Percentiles rank a stretch among this genome's conserved stretches.
These are phyloP conservation scores for Brachynemurus nebulosus DNA, from an alignment of 2,888 invertebrate genomes.

Conservation along the genomic window DNA sequence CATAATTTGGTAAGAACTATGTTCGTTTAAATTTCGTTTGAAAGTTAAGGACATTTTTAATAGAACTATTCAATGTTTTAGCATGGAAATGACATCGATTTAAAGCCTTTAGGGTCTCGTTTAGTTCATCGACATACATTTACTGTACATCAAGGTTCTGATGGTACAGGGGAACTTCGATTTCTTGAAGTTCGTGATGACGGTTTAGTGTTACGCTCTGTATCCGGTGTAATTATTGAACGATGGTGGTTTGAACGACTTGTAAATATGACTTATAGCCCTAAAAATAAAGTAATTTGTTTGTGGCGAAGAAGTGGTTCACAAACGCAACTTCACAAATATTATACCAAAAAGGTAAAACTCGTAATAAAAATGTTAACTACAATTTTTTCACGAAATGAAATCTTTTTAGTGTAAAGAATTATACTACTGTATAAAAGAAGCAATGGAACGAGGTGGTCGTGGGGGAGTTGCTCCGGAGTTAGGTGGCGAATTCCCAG, in stretches of 20 bases:
- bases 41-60: background rate
- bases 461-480: conserved; percentile 52
- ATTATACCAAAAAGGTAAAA: conserved; percentile 92
- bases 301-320: conserved; percentile 93
- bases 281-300: conserved; percentile 93
- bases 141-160: conserved; percentile 92
- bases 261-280: conserved; percentile 99
- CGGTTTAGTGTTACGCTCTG: conserved; percentile 71
- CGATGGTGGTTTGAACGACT: conserved; percentile 99
- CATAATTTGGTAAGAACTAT: conserved; percentile 83
- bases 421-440: conserved; percentile 95
- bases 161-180: conserved; percentile 75
- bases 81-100: conserved; percentile 96
- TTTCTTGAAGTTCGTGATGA: conserved; percentile 96
- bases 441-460: conserved; percentile 91
- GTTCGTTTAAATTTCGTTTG: too few species aligned
- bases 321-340: conserved; percentile 92
- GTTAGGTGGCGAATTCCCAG: conserved; percentile 93
- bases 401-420: conserved; percentile 89
- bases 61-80: conserved; percentile 27
- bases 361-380: too few species aligned
- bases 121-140: conserved; percentile 94
- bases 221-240: conserved; percentile 75
- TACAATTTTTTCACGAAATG: background rate
- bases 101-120: conserved; percentile 90